Evolutionary conservation across 2,113 vertebrate species (phyloP).

Genomic region (Danionella cerebrum): DNA sequence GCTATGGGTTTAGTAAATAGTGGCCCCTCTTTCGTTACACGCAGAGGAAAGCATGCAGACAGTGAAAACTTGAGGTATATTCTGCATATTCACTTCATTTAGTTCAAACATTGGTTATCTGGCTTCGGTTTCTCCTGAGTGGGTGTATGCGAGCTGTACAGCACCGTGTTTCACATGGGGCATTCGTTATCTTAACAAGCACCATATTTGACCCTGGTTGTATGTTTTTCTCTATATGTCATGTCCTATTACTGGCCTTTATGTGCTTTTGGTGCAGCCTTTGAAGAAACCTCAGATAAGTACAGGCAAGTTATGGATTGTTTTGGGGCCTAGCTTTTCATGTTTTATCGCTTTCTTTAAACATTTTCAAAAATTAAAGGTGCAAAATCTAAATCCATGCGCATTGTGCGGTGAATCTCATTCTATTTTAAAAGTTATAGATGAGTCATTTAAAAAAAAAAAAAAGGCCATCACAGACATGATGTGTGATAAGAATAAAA

Average conservation of each 20-base stretch:
- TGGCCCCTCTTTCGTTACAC: neutral
- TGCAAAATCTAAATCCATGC: too few species aligned
- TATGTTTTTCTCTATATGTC: slow-evolving; percentile 49
- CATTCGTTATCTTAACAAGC: slow-evolving; percentile 35
- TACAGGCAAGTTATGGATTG: slow-evolving; percentile 8
- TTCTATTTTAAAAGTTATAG: too few species aligned
- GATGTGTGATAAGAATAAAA: too few species aligned
- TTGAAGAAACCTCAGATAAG: slow-evolving; percentile 24
- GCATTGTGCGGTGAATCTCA: too few species aligned
- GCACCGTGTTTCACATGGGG: slow-evolving; percentile 27
- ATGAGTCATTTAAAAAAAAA: too few species aligned
- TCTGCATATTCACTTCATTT: slow-evolving; percentile 11
- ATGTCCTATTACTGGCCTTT: slow-evolving; percentile 37
- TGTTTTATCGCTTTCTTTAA: neutral
- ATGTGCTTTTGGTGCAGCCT: slow-evolving; percentile 17
- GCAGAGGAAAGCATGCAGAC: neutral
- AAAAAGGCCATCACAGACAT: too few species aligned
- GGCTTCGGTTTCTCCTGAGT: slow-evolving; percentile 18
- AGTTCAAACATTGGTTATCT: slow-evolving; percentile 25
- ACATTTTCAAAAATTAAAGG: too few species aligned
- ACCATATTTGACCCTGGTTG: slow-evolving; percentile 47
- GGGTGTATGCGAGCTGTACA: slow-evolving; percentile 23
- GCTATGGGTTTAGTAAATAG: neutral
- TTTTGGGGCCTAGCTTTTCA: neutral
- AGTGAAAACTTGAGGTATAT: slow-evolving; percentile 6